phyloP scores from a whole-genome alignment of 1,140 invertebrate genomes.

The Oryzaephilus surinamensis region DNA sequence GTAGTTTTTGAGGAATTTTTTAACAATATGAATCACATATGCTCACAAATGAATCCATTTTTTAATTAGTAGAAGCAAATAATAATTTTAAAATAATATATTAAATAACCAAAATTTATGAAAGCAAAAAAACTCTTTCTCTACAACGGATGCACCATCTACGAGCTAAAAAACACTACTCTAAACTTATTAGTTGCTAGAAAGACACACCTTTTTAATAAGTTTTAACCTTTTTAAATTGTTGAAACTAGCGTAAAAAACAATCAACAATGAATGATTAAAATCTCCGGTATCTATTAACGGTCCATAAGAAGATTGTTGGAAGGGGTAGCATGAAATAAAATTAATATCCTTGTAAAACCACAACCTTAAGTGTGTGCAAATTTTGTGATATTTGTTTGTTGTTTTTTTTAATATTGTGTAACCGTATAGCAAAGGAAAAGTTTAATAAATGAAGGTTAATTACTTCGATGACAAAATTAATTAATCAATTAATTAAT shows the following conservation, averaged over 20 bases:
- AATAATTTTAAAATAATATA: neutral
- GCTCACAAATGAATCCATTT: neutral
- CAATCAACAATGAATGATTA: constrained; percentile 36
- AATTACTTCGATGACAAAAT: too few species aligned
- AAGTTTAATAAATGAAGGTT: neutral
- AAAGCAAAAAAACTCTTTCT: constrained; percentile 4
- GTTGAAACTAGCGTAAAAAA: constrained; percentile 4
- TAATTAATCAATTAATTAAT: neutral
- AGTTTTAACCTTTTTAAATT: constrained; percentile 2
- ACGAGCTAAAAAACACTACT: constrained; percentile 4
- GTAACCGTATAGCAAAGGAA: neutral
- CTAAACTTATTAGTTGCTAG: constrained; percentile 2
- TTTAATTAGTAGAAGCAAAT: neutral
- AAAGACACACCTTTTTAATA: neutral
- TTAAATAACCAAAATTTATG: neutral
- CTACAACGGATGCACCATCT: constrained; percentile 1
- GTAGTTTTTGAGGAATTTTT: too few species aligned
- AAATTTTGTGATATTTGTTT: too few species aligned
- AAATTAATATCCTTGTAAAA: constrained; percentile 21
- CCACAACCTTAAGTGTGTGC: too few species aligned
- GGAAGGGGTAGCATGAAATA: constrained; percentile 30
- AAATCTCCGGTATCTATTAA: constrained; percentile 33
- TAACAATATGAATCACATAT: neutral
- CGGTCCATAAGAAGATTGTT: constrained; percentile 16
- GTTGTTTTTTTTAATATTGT: neutral